These are phyloP conservation scores for Hoplodrina blanda DNA, from an alignment of 2,888 invertebrate genomes.

Conservation along the genomic window DNA sequence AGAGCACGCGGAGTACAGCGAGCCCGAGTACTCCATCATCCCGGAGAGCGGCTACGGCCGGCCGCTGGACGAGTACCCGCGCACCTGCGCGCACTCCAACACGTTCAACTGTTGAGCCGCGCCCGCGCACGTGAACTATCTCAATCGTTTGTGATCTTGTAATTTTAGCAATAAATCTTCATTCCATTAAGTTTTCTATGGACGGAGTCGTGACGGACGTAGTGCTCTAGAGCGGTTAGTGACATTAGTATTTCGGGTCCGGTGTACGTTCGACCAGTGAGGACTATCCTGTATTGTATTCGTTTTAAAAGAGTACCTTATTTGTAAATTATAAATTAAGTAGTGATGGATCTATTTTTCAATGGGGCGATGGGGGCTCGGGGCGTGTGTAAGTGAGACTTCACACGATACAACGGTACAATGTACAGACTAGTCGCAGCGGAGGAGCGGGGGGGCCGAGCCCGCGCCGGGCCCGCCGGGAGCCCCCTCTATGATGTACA, in stretches of 20 bases:
- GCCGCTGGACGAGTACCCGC: conserved; percentile 80
- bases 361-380: conserved; percentile 77
- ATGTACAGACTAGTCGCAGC: conserved; percentile 87
- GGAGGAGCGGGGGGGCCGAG: conserved; percentile 61
- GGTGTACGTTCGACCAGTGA: conserved; percentile 73
- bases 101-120: conserved; percentile 89
- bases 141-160: conserved; percentile 89
- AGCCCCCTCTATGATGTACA: conserved; percentile 72
- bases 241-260: conserved; percentile 77
- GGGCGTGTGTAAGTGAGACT: conserved; percentile 86
- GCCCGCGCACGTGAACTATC: conserved; percentile 71
- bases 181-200: conserved; percentile 89
- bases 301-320: conserved; percentile 88
- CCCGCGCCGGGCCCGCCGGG: conserved; percentile 64
- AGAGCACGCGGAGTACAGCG: conserved; percentile 82
- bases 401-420: conserved; percentile 81
- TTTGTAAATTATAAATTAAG: conserved; percentile 90
- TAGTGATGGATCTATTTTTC: conserved; percentile 90
- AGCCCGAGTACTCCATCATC: conserved; percentile 89
- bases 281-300: conserved; percentile 85
- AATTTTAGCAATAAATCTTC: conserved; percentile 91
- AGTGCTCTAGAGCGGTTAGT: conserved; percentile 89
- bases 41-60: conserved; percentile 82
- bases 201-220: conserved; percentile 83
- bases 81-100: conserved; percentile 87